Evolutionary conservation across 2,113 vertebrate genomes (phyloP).

Genomic region (Neolamprologus caudopunctatus): DNA sequence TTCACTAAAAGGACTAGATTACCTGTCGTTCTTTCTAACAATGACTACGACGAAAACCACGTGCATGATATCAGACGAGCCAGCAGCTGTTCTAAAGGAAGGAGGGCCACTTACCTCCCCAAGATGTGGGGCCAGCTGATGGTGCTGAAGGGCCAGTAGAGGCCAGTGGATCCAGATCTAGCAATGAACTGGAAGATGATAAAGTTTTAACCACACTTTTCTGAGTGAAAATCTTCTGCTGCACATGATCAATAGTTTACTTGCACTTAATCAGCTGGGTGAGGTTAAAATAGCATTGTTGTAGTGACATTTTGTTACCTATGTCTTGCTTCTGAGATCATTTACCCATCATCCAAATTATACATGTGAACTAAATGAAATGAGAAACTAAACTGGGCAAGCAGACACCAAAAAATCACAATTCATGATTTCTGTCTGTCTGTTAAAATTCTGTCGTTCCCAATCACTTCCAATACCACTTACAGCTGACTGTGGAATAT

Average conservation of each 20-base stretch:
- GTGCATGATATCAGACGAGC: background rate
- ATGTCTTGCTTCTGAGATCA: too few species aligned
- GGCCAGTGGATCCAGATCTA: conserved; percentile 89
- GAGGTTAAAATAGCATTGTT: background rate
- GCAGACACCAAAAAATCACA: too few species aligned
- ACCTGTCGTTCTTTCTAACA: background rate
- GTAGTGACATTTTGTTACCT: background rate
- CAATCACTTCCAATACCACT: background rate
- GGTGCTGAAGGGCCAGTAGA: conserved; percentile 71
- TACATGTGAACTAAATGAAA: too few species aligned
- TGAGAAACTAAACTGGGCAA: too few species aligned
- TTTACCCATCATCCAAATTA: too few species aligned
- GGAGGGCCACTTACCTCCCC: conserved; percentile 80
- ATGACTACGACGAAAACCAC: fast-evolving
- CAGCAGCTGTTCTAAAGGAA: background rate
- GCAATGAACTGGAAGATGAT: conserved; percentile 79
- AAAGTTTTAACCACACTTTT: background rate
- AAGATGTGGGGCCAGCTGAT: conserved; percentile 75
- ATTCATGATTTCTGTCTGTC: background rate
- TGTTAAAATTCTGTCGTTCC: background rate
- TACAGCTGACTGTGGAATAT: background rate
- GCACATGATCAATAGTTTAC: background rate
- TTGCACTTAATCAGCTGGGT: background rate
- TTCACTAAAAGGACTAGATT: background rate
- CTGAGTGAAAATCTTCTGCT: background rate